Evolutionary conservation across 2,113 vertebrate genomes (phyloP).

Genomic region (Pundamilia nyererei): DNA sequence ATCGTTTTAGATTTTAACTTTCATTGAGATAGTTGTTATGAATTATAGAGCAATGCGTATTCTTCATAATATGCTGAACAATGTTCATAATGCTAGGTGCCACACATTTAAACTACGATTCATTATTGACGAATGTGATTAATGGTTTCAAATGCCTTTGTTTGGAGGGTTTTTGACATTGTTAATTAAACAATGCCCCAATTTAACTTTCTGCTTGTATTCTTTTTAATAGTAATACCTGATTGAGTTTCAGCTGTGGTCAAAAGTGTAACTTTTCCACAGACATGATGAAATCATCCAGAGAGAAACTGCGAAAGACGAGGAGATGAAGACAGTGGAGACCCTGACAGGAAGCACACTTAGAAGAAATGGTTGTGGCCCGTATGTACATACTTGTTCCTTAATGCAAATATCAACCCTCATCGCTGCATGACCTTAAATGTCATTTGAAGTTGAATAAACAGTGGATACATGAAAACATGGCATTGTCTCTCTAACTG

Average conservation of each 20-base stretch:
- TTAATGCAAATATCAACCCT: background rate
- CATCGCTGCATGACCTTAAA: background rate
- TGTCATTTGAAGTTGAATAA: background rate
- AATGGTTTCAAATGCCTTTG: background rate
- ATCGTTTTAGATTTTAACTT: background rate
- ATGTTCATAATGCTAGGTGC: background rate
- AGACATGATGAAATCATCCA: constrained; percentile 69
- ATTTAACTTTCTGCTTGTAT: background rate
- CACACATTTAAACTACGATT: background rate
- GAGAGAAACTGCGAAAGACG: constrained; percentile 33
- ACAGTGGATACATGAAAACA: background rate
- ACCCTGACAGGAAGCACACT: constrained; percentile 14
- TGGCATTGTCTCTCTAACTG: background rate
- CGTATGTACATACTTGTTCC: constrained; percentile 31
- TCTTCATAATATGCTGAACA: background rate
- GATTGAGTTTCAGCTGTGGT: background rate
- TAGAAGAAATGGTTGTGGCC: background rate
- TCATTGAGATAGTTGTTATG: background rate
- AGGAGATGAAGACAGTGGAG: constrained; percentile 50
- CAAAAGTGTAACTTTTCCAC: background rate
- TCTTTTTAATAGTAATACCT: background rate
- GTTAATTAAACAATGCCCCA: background rate
- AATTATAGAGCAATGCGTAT: background rate
- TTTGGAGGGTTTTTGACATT: background rate
- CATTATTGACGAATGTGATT: background rate